Evolutionary conservation across 2,888 invertebrate genomes (phyloP).

Genomic region (Tortricodes alternella): DNA sequence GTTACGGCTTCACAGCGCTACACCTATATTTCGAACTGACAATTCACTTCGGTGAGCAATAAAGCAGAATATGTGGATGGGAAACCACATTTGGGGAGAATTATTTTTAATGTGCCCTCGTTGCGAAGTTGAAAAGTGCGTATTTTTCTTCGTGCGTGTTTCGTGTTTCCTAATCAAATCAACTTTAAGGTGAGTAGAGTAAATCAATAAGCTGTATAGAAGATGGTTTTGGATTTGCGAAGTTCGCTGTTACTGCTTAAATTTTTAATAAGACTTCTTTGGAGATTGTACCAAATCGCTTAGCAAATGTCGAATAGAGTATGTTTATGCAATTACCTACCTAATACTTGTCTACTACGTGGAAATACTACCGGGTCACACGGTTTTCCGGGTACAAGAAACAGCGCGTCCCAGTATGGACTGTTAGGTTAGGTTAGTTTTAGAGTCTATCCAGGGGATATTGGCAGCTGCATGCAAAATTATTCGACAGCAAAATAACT

Average conservation of each 20-base stretch:
- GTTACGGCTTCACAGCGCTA: conserved; percentile 5
- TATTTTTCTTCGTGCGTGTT: conserved; percentile 22
- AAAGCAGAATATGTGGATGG: conserved; percentile 31
- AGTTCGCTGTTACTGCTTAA: neutral
- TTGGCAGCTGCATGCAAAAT: no score
- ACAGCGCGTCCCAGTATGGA: no score
- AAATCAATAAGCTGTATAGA: conserved; percentile 15
- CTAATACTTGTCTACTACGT: no score
- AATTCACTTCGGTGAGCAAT: conserved; percentile 32
- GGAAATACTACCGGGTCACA: no score
- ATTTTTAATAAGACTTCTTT: no score
- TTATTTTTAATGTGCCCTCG: conserved; percentile 30
- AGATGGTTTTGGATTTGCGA: conserved; percentile 7
- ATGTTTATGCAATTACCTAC: no score
- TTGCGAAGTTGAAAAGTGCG: conserved; percentile 31
- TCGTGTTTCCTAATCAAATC: conserved; percentile 25
- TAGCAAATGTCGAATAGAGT: no score
- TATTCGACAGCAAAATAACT: no score
- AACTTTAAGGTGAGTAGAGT: conserved; percentile 9
- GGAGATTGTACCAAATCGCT: no score
- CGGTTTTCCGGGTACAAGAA: no score
- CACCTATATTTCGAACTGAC: conserved; percentile 9
- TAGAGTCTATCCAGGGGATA: no score
- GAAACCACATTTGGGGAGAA: conserved; percentile 30
- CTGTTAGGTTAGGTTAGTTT: no score